Conservation (phyloP, 2,797 vertebrate species). For the Simalia tracyae region DNA sequence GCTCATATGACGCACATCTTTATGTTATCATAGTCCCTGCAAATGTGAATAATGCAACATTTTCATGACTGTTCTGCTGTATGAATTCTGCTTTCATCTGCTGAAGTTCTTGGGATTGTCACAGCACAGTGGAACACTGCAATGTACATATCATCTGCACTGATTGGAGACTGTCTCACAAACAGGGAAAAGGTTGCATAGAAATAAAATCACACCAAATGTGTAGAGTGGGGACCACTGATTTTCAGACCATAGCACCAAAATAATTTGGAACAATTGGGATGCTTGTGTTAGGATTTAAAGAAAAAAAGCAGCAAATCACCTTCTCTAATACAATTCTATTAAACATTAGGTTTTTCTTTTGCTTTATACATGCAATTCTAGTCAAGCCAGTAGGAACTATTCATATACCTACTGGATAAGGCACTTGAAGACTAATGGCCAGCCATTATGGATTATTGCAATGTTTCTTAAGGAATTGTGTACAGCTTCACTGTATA, state of each 20-base stretch:
- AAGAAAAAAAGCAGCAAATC: background rate
- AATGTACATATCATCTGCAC: background rate
- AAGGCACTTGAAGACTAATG: constrained; percentile 40
- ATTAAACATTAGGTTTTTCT: constrained; percentile 23
- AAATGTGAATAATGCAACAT: background rate
- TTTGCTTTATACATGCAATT: constrained; percentile 2
- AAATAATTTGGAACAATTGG: constrained; percentile 9
- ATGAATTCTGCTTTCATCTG: background rate
- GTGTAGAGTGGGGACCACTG: background rate
- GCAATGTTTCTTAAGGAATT: constrained; percentile 54
- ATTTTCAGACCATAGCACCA: background rate
- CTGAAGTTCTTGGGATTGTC: background rate
- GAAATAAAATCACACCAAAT: background rate
- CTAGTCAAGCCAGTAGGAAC: constrained; percentile 3
- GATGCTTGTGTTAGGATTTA: background rate
- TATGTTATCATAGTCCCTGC: background rate
- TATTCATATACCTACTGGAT: constrained; percentile 30
- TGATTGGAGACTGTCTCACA: background rate
- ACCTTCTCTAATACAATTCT: constrained; percentile 18
- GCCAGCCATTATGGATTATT: constrained; percentile 46
- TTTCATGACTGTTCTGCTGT: background rate
- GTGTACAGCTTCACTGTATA: constrained; percentile 50
- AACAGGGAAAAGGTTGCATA: background rate
- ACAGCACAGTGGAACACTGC: background rate
- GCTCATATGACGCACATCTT: background rate